Evolutionary conservation across 2,888 invertebrate genomes (phyloP).

Genomic region (Platycnemis pennipes): DNA sequence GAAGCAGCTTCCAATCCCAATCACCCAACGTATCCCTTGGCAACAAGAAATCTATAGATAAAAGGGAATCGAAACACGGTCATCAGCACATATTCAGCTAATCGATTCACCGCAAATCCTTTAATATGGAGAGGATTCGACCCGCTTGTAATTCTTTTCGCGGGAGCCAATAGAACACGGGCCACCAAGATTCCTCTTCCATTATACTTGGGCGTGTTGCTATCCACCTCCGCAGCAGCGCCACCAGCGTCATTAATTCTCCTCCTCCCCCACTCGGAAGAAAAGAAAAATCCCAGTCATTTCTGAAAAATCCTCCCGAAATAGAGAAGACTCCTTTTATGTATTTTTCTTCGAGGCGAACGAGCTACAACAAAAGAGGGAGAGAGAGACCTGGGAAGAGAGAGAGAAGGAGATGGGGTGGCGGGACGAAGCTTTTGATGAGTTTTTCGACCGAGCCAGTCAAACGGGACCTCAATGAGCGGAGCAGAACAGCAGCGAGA

Average conservation of each 20-base stretch:
- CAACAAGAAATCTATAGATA: too few species aligned
- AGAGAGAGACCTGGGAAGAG: background rate
- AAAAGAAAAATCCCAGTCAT: conserved; percentile 10
- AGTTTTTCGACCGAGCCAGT: conserved; percentile 29
- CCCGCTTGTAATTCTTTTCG: too few species aligned
- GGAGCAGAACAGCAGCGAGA: background rate
- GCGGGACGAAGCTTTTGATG: background rate
- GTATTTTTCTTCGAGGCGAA: background rate
- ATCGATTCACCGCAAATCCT: too few species aligned
- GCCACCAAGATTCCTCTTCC: too few species aligned
- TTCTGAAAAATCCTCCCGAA: background rate
- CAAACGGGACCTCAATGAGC: conserved; percentile 34
- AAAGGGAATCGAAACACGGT: too few species aligned
- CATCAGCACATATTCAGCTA: too few species aligned
- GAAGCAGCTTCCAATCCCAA: too few species aligned
- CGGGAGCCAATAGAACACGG: too few species aligned
- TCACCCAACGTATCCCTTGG: too few species aligned
- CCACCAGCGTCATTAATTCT: background rate
- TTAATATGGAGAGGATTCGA: too few species aligned
- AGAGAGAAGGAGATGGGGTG: background rate
- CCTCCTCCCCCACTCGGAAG: background rate
- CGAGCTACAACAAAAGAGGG: background rate
- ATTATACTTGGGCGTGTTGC: too few species aligned
- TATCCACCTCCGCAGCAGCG: background rate
- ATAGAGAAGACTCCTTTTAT: background rate